Percentiles rank a stretch among this genome's conserved stretches.
phyloP scores from a whole-genome alignment of 2,113 vertebrate species.

The Hyperoodon ampullatus region DNA sequence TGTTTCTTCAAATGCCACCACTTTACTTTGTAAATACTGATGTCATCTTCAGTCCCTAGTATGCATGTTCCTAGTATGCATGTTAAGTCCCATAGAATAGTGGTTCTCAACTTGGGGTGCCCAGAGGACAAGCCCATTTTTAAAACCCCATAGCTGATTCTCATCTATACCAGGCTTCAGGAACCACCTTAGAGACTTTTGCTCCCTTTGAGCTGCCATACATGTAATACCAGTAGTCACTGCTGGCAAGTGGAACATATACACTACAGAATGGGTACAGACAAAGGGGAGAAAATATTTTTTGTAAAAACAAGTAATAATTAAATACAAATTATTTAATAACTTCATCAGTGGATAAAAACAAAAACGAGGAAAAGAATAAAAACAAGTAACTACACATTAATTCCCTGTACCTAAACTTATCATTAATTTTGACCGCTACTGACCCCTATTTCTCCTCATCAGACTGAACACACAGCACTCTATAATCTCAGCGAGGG shows the following conservation, averaged over 20 bases:
- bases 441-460: neutral
- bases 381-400: neutral
- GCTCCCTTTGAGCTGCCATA: neutral
- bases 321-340: neutral
- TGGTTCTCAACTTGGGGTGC: neutral
- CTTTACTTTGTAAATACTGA: neutral
- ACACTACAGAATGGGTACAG: neutral
- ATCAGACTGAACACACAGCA: neutral
- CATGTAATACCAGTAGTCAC: no score
- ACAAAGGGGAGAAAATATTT: neutral
- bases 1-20: neutral
- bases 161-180: neutral
- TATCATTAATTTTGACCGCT: neutral
- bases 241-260: neutral
- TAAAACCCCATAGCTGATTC: neutral
- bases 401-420: neutral
- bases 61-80: rapidly evolving
- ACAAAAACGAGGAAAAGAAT: neutral
- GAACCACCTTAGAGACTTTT: neutral
- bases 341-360: neutral
- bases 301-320: neutral
- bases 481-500: neutral
- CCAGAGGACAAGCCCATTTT: neutral
- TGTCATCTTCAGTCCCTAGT: neutral
- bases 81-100: neutral